Conservation (phyloP, 1,140 invertebrate species). For the Hermetia illucens region DNA sequence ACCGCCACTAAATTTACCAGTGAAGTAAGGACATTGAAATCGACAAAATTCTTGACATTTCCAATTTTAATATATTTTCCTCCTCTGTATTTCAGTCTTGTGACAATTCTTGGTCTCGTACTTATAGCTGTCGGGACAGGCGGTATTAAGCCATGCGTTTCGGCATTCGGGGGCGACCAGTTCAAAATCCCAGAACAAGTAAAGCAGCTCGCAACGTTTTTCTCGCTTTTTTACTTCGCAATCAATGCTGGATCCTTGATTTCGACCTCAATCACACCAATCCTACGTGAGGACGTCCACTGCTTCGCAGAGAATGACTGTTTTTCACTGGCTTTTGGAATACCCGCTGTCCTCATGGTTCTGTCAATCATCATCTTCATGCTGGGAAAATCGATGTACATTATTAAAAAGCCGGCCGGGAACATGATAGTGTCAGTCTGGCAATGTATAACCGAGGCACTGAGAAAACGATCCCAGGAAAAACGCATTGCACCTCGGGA, state of each 20-base stretch:
- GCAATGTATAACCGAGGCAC: slow-evolving; percentile 48
- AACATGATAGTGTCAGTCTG: slow-evolving; percentile 68
- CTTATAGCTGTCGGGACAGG: slow-evolving; percentile 84
- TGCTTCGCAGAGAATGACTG: slow-evolving; percentile 74
- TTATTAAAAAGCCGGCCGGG: slow-evolving; percentile 60
- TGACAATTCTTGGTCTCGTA: slow-evolving; percentile 63
- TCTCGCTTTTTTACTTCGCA: slow-evolving; percentile 87
- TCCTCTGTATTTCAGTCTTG: slow-evolving; percentile 41
- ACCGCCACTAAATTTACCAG: slow-evolving; percentile 40
- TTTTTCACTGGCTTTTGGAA: slow-evolving; percentile 82
- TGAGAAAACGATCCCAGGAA: slow-evolving; percentile 35
- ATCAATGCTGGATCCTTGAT: slow-evolving; percentile 87
- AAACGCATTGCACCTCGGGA: slow-evolving; percentile 31
- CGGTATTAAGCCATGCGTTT: slow-evolving; percentile 95
- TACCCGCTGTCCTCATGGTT: slow-evolving; percentile 78
- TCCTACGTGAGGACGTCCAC: slow-evolving; percentile 63
- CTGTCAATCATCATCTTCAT: slow-evolving; percentile 75
- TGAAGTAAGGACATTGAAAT: slow-evolving; percentile 40
- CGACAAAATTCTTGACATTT: slow-evolving; percentile 3
- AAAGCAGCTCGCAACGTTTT: slow-evolving; percentile 64
- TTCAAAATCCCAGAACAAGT: slow-evolving; percentile 68
- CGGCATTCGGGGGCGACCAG: slow-evolving; percentile 95
- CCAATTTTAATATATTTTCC: slow-evolving; percentile 5
- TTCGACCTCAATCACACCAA: slow-evolving; percentile 79
- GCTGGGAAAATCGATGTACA: slow-evolving; percentile 61